phyloP scores from a whole-genome alignment of 2,797 vertebrate species.

The Gymnodraco acuticeps region DNA sequence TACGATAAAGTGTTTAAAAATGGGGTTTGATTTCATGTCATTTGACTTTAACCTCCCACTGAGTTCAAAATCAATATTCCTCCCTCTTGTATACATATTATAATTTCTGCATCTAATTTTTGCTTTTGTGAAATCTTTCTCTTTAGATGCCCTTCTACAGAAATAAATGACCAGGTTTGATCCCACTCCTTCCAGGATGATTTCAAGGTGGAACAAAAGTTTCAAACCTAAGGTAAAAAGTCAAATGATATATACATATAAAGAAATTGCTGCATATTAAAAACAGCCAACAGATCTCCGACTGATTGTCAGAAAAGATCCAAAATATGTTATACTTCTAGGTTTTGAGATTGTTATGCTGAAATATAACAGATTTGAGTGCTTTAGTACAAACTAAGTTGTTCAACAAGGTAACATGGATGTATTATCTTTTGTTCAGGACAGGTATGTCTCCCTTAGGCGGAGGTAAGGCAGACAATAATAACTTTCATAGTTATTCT shows the following conservation, averaged over 20 bases:
- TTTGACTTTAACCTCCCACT: not conserved
- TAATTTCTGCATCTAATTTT: not conserved
- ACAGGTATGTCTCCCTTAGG: too few species aligned
- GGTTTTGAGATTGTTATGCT: too few species aligned
- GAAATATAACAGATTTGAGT: too few species aligned
- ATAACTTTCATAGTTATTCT: too few species aligned
- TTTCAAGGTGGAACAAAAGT: slow-evolving; percentile 93
- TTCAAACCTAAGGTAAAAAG: slow-evolving; percentile 90
- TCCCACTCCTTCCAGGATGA: slow-evolving; percentile 93
- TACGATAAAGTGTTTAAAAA: not conserved
- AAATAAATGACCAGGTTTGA: slow-evolving; percentile 98
- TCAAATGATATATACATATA: not conserved
- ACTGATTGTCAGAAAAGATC: too few species aligned
- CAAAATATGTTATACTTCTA: too few species aligned
- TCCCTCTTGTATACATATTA: not conserved
- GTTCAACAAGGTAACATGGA: too few species aligned
- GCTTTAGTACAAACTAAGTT: too few species aligned
- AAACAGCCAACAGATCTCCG: too few species aligned
- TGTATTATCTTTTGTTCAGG: too few species aligned
- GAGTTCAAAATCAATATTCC: not conserved
- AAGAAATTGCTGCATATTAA: not conserved
- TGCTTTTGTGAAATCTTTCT: not conserved
- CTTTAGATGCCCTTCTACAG: slow-evolving; percentile 94
- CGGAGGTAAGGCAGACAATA: too few species aligned
- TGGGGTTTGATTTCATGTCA: not conserved